Base-by-base conservation (phyloP, 2,797 vertebrate genomes). In the Betta splendens region DNA sequence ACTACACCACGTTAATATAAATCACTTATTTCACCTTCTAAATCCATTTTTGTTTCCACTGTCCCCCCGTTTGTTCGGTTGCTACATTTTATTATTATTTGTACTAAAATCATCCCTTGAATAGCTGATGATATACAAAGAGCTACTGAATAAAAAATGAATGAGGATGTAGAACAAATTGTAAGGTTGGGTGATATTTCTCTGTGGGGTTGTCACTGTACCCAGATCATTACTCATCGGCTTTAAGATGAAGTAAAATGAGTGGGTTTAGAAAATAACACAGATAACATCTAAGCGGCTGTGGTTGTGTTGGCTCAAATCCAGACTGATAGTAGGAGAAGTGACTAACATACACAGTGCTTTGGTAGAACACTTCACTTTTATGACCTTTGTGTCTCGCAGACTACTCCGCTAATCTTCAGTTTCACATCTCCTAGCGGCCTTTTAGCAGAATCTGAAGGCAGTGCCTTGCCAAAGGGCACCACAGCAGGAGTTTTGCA, bases 381-480 rank as follows among this genome's bases (percentile, higher is more conserved):
- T 33, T 55, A 8, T 64, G 20, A 63, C 64, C 31, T 78, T 79
- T 67, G 7, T 3, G 11, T 25, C 25, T 36, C 48, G 20, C 18
- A 59, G 38, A 44, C 3, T 1, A 4, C 40, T 31, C 17, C 55
- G 9, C 23, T 43, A 6, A 6, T 22, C 26, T n/a, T 47, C 33
- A 26, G 46, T 75, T 78, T 78, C 65, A 22, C 32, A 62, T 68
- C 29, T 47, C 20, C 12, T 35, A 7, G 23, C 31, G 11, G 17
- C 3, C 29, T 57, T 65, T 66, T 38, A 37, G 50, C 53, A 65
- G 61, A 69, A 66, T 45, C 72, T 51, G 18, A 8, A 25, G 12
- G 26, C 15, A 4, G 10, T 54, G 25, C 15, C 7, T 45, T 39
- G 2, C 23, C 9, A 23, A 62, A 57, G 20, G 13, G 37, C 22